A percentile compares a stretch with the other conserved stretches of the same genome.
These are phyloP conservation scores for Cybosia mesomella DNA, from an alignment of 2,888 invertebrate genomes.

Conservation along the genomic window DNA sequence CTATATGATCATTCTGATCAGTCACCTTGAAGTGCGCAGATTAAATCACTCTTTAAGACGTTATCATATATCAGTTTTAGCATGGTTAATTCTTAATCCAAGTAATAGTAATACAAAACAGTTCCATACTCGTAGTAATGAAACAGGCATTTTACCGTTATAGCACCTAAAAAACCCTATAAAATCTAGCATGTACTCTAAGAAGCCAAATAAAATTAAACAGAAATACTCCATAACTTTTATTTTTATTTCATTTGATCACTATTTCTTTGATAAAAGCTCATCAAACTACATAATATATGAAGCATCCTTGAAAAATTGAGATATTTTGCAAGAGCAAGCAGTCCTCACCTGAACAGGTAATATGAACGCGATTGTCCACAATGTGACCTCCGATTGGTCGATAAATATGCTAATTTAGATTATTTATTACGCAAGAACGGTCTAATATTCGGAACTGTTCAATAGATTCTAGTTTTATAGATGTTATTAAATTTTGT, in stretches of 20 bases:
- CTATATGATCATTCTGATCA: too few relatives aligned
- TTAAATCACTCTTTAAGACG: too few relatives aligned
- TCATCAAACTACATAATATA: constrained; percentile 39
- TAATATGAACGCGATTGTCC: constrained; percentile 69
- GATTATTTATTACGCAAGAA: constrained; percentile 69
- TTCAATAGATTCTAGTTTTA: constrained; percentile 49
- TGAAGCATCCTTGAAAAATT: constrained; percentile 69
- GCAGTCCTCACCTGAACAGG: constrained; percentile 65
- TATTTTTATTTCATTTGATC: not conserved
- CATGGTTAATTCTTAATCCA: too few relatives aligned
- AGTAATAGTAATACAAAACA: too few relatives aligned
- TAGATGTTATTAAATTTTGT: constrained; percentile 26
- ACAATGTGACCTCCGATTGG: constrained; percentile 73
- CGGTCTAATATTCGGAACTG: constrained; percentile 54
- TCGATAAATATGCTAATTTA: constrained; percentile 77
- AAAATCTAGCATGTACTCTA: too few relatives aligned
- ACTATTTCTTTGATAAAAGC: constrained; percentile 33
- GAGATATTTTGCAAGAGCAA: constrained; percentile 67
- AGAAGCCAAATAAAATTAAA: too few relatives aligned
- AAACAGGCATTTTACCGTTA: too few relatives aligned
- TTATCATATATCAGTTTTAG: too few relatives aligned
- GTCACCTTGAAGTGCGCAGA: too few relatives aligned
- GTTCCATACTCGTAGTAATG: too few relatives aligned
- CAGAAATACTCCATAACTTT: not conserved
- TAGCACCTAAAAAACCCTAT: too few relatives aligned